Evolutionary conservation across 2,888 invertebrate genomes (phyloP).

Genomic region (Argyresthia albistria): DNA sequence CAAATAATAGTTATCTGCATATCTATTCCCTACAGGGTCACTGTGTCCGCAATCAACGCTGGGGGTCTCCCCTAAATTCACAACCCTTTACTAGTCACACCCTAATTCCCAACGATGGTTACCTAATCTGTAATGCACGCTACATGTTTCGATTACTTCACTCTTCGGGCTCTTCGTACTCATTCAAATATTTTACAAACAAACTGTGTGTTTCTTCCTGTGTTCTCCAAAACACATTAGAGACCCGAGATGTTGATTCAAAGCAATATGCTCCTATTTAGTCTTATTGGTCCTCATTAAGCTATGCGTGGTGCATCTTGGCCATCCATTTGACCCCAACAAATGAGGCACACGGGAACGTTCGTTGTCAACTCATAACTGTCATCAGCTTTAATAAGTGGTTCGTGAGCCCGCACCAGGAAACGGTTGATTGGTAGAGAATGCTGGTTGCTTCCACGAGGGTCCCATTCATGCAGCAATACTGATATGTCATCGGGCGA

Average conservation of each 20-base stretch:
- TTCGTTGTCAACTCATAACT: conserved; percentile 44
- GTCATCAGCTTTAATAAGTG: conserved; percentile 50
- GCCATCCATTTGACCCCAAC: conserved; percentile 58
- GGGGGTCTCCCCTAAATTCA: conserved; percentile 48
- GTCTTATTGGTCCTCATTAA: conserved; percentile 55
- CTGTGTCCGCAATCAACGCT: conserved; percentile 24
- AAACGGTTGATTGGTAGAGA: conserved; percentile 48
- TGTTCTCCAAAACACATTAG: conserved; percentile 15
- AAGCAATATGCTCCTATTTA: conserved; percentile 43
- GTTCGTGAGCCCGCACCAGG: conserved; percentile 61
- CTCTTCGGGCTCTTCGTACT: neutral
- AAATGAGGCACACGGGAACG: conserved; percentile 58
- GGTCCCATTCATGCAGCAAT: conserved; percentile 29
- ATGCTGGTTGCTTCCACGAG: conserved; percentile 35
- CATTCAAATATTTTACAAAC: neutral
- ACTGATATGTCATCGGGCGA: conserved; percentile 25
- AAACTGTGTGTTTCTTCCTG: neutral
- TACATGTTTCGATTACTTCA: conserved; percentile 3
- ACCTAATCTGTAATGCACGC: conserved; percentile 24
- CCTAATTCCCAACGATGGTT: conserved; percentile 37
- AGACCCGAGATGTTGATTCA: conserved; percentile 14
- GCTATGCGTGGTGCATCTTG: conserved; percentile 37
- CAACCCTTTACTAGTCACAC: conserved; percentile 57
- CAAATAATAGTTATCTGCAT: neutral
- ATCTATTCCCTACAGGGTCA: neutral